Evolutionary conservation across 2,113 vertebrate genomes (phyloP), one percentile per base, ranked within the genome.

Genomic region (Phyllopteryx taeniolatus): DNA sequence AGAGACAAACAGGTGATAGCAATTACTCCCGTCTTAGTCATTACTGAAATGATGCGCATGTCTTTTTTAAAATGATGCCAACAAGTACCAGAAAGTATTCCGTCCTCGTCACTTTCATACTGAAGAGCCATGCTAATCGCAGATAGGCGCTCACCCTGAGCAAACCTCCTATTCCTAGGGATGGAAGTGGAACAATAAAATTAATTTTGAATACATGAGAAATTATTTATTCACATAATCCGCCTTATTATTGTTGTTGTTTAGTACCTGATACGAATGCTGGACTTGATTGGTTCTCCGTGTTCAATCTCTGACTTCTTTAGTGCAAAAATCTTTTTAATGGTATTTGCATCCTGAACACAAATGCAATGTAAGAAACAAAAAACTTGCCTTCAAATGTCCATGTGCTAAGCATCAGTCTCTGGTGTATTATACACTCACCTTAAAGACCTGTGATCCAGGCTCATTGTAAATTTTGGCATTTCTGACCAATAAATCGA

Each of bases 401-500:
- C 11, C 3, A 22, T 49, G 19, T 3, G 8, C 0, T 5, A 14
- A 20, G 20, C 0, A 27, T 64, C 4, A 35, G 19, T 60, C 20
- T 74, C 27, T 19, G 3, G 9, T 3, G 27, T 27, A 27, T 27
- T 27, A 13, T 53, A 44, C 31, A 70, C 89, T 87, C 80, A 98
- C 98, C 96, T 99, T 99, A 81, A 99, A 99, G 22, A 99, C 97
- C 89, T 98, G 98, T 31, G 98, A 99, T 75, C 98, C 98, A 65
- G 98, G 97, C 68, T 99, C 98, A 78, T 99, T 99, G 73, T 99
- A 99, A 3, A 95, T 97, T 93, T 98, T 99, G 84, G 97, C 98
- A 89, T 99, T 99, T 92, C 97, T 98, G 82, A 95, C 95, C 77
- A 99, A 91, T 59, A 98, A 90, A 85, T 99, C 98, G 76, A 99